Base-by-base conservation (phyloP, 1,140 invertebrate genomes). In the Sarcophaga peregrina region DNA sequence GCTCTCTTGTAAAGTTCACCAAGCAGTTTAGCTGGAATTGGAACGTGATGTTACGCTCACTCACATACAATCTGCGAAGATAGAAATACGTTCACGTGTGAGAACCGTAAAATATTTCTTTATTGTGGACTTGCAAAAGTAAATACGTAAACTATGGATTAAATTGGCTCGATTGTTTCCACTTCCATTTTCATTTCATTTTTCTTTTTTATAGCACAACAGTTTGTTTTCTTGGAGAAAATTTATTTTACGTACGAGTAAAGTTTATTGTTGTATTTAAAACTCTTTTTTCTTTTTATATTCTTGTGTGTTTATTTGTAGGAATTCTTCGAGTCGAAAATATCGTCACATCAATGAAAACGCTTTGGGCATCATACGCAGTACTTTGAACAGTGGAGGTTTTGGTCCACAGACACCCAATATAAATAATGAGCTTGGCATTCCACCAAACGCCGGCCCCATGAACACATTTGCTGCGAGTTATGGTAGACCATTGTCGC, bases 341-440 rank as follows among this genome's bases (percentile, higher is more conserved):
- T 89, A 87, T 82, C 87, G 90, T 5, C 88, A 90, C 81, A 87
- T 89, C 78, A 89, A 88, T 82, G 90, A 90, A 83, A 89, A 90
- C 54, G 86, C 87, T 17, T 76, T 88, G 47, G 89, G 89, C 82
- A 90, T 89, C 72, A 85, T 88, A 62, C 87, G 89, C 75, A 87
- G 85, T 81, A 88, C 88, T 6, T 78, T 88, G 80, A 87, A 90
- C 50, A 90, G 81, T 81, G 89, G 89, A 17, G 88, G 88, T 11
- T 89, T 90, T 50, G 88, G 88, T 17, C 88, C 88, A n/a, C 88
- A 89, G 83, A 86, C 88, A 58, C 88, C 88, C 25, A 89, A 88
- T 80, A 84, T 88, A 68, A 87, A 87, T 84, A 89, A 89, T 83
- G 88, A 89, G 84, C 75, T 89, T 84, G 88, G 88, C 82, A 89